phyloP scores from a whole-genome alignment of 1,140 invertebrate genomes.

The Paramacrobiotus metropolitanus region DNA sequence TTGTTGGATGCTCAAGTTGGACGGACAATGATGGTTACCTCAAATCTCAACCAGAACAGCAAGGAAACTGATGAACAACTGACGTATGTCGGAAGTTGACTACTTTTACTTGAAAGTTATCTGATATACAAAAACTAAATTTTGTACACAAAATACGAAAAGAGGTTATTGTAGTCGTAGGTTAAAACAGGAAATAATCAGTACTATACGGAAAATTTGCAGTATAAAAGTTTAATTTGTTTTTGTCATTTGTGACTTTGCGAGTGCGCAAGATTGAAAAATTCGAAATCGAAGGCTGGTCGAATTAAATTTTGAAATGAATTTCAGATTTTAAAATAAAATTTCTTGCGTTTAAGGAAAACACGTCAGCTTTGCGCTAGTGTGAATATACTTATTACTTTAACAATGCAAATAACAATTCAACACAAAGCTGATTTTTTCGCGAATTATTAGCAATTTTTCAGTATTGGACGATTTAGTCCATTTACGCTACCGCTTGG shows the following conservation, averaged over 20 bases:
- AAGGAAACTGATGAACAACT: conserved; percentile 29
- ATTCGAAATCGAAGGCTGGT: no score
- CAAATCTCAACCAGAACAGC: conserved; percentile 77
- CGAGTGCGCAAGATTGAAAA: no score
- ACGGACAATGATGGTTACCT: conserved; percentile 77
- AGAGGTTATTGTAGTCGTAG: neutral
- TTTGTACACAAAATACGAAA: neutral
- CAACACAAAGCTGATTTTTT: neutral
- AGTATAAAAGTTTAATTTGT: neutral
- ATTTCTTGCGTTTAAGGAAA: no score
- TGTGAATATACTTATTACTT: no score
- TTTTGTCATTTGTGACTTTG: neutral
- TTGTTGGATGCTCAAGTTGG: conserved; percentile 91
- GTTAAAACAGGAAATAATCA: neutral
- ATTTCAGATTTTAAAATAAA: no score
- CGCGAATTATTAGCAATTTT: neutral
- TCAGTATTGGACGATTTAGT: neutral
- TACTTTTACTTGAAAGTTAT: conserved; percentile 2
- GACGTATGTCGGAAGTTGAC: neutral
- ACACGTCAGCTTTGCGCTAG: no score
- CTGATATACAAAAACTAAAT: no score
- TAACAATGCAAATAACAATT: neutral
- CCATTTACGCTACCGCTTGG: neutral
- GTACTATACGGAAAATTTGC: neutral
- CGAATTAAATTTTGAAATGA: no score